Evolutionary conservation across 2,888 invertebrate species (phyloP).

Genomic region (Pandemis cinnamomeana): DNA sequence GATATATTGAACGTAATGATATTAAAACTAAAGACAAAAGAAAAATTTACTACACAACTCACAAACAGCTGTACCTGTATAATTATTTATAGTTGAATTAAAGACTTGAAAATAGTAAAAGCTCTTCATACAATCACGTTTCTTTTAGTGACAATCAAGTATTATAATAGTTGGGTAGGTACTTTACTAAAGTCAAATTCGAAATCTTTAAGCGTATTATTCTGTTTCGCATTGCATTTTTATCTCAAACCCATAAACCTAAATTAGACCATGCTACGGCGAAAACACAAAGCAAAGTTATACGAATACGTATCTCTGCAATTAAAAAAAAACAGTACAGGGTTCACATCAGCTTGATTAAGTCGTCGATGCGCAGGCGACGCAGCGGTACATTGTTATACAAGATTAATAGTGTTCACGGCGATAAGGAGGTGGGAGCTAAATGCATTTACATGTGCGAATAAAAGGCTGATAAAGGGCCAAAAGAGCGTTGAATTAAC

Average conservation of each 20-base stretch:
- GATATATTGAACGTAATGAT: too few species aligned
- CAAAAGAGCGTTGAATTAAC: conserved; percentile 74
- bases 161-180: too few species aligned
- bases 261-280: conserved; percentile 12
- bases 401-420: conserved; percentile 81
- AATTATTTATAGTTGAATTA: too few species aligned
- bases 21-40: too few species aligned
- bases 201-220: background rate
- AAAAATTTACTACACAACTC: too few species aligned
- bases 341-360: conserved; percentile 68
- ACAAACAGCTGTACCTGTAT: too few species aligned
- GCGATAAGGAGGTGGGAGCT: conserved; percentile 81
- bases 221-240: background rate
- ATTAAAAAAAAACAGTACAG: conserved; percentile 60
- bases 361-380: conserved; percentile 72
- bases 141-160: background rate
- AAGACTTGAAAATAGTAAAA: background rate
- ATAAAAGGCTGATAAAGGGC: conserved; percentile 79
- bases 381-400: conserved; percentile 78
- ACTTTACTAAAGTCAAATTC: background rate
- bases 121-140: background rate
- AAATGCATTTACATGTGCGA: conserved; percentile 84
- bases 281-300: conserved; percentile 20
- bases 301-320: conserved; percentile 51
- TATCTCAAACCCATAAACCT: background rate